Base-by-base conservation (phyloP, 2,888 invertebrate species). In the Synergus laeviventris region DNA sequence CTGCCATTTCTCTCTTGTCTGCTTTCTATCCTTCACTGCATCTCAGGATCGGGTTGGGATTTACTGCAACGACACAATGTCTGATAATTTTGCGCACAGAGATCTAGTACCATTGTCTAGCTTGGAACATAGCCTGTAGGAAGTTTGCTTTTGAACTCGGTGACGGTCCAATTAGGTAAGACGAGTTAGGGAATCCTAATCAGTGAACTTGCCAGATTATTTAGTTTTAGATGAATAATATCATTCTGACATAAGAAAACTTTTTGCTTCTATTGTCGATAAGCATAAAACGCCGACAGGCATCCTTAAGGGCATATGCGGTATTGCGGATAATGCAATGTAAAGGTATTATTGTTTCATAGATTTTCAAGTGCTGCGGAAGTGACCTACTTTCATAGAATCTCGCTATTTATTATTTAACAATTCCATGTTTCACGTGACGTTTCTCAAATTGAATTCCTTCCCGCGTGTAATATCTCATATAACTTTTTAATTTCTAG, bases 71-170 rank as follows among this genome's bases (percentile, higher is more conserved):
- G 78, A 80, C 75, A 81, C 79, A 78, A 77, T 84, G 80, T 81
- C 79, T 81, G 81, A 84, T 84, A 81, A 84, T 84, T 84, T 84
- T 75, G 81, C 80, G 84, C 79, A 78, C 74, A 81, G 78, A 76
- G 73, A 74, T 78, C 78, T 39, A 74, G 21, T 64, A 60, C 79
- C 49, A 78, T 83, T 81, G 81, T 77, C 42, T 70, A 45, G 66
- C 42, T 66, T 31, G 45, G 42, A 66, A 66, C 16, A 42, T 66
- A 45, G 42, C 66, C 66, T 66, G 45, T 24, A 66, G 66, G 66
- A 66, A 66, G 66, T 66, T 66, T 70, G 70, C 70, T 70, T 70
- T 70, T 70, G 49, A 70, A 70, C 49, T 70, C 18, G 24, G 36
- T 49, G 70, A 49, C 49, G 31, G 49, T 70, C 45, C 49, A 70